Percentiles rank a stretch among this genome's conserved stretches.
These are phyloP conservation scores for Gisinianus flammeolus DNA, from an alignment of 2,888 invertebrate species.

Conservation along the genomic window DNA sequence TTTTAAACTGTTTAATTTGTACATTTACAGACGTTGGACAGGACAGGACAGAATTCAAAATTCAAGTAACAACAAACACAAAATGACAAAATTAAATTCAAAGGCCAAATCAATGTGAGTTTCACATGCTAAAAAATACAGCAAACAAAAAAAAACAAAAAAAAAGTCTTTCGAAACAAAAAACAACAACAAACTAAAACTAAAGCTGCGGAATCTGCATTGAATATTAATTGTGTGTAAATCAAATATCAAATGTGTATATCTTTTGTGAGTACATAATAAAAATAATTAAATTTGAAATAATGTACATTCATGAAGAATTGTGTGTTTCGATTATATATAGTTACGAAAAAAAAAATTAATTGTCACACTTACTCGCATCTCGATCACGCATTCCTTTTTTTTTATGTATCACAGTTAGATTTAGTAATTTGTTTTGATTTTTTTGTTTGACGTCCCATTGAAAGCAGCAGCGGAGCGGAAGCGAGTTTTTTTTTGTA, in stretches of 20 bases:
- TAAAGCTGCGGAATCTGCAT: no score
- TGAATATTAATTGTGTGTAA: no score
- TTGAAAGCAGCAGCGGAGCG: not conserved
- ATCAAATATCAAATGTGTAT: no score
- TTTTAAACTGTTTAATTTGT: not conserved
- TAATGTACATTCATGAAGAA: not conserved
- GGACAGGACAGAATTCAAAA: conserved; percentile 12
- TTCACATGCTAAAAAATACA: no score
- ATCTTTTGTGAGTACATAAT: not conserved
- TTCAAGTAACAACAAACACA: not conserved
- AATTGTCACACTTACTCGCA: conserved; percentile 56
- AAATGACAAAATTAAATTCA: not conserved
- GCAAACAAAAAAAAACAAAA: not conserved
- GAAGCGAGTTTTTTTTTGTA: no score
- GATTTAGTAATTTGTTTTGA: not conserved
- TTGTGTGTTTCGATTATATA: not conserved
- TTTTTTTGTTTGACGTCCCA: not conserved
- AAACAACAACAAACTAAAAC: not conserved
- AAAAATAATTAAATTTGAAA: not conserved
- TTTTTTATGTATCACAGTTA: not conserved
- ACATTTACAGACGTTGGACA: conserved; percentile 11
- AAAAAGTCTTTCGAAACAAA: not conserved
- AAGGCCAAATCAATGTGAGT: not conserved
- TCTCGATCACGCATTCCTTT: conserved; percentile 57
- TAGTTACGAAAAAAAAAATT: not conserved